These are phyloP conservation scores for Pseudorectes ferrugineus DNA, from an alignment of 2,113 vertebrate species.

Conservation along the genomic window DNA sequence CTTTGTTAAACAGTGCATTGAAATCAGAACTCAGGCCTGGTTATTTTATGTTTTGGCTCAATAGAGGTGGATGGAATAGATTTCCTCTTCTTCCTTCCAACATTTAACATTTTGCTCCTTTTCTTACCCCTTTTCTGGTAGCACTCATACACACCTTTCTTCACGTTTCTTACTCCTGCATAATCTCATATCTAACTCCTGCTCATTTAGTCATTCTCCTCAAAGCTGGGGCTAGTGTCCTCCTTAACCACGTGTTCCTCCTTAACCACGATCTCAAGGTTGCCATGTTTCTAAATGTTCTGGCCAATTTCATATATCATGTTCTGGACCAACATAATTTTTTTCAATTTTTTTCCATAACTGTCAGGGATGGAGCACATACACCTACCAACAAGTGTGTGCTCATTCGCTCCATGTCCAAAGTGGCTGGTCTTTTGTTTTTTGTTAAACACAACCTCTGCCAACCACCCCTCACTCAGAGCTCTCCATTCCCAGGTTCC, in stretches of 20 bases:
- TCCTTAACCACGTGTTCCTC: rapidly evolving
- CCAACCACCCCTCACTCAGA: not conserved
- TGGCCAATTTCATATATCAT: not conserved
- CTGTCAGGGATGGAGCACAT: not conserved
- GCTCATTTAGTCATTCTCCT: not conserved
- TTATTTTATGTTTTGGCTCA: not conserved
- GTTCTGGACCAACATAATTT: not conserved
- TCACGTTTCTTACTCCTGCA: not conserved
- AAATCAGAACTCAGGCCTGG: not conserved
- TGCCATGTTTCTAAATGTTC: not conserved
- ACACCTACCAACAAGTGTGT: not conserved
- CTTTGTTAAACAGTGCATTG: not conserved
- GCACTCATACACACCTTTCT: not conserved
- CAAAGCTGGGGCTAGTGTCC: not conserved
- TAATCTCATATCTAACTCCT: not conserved
- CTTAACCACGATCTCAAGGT: not conserved
- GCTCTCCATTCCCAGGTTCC: not conserved
- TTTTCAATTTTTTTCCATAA: not conserved
- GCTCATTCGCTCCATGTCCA: not conserved
- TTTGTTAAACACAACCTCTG: not conserved
- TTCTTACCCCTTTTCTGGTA: not conserved
- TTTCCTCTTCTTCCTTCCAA: not conserved
- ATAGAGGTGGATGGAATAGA: not conserved
- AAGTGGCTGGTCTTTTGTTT: not conserved
- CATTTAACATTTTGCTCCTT: not conserved